phyloP scores from a whole-genome alignment of 2,113 vertebrate genomes.

The Ailuropoda melanoleuca region DNA sequence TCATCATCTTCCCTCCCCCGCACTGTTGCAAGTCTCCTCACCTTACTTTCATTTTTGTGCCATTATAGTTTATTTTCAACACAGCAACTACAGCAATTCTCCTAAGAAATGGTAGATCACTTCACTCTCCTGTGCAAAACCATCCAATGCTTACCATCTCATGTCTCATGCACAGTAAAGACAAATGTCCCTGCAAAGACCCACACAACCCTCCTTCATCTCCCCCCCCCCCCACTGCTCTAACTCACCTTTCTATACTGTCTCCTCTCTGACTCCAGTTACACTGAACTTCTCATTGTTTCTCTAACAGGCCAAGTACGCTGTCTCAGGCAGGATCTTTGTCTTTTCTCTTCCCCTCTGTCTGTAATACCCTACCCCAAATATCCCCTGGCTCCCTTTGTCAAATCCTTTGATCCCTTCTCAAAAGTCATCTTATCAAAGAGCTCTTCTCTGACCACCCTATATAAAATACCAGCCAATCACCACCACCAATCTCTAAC shows the following conservation, averaged over 20 bases:
- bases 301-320: neutral
- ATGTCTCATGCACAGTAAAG: neutral
- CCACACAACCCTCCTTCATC: rapidly evolving
- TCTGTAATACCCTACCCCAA: neutral
- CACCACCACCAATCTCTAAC: neutral
- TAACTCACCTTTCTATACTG: neutral
- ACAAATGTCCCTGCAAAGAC: neutral
- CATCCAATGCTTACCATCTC: neutral
- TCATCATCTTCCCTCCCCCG: neutral
- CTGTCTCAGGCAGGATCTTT: neutral
- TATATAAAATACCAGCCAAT: neutral
- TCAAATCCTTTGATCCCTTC: neutral
- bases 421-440: neutral
- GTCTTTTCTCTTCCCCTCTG: neutral
- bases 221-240: neutral
- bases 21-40: neutral
- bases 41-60: neutral
- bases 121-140: neutral
- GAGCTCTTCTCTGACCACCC: neutral
- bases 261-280: neutral
- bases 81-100: neutral
- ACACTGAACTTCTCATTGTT: neutral
- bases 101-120: neutral
- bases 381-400: neutral
- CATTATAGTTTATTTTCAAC: neutral